These are phyloP conservation scores for Petrocephalus microphthalmus DNA, from an alignment of 2,113 vertebrate genomes.

Conservation along the genomic window DNA sequence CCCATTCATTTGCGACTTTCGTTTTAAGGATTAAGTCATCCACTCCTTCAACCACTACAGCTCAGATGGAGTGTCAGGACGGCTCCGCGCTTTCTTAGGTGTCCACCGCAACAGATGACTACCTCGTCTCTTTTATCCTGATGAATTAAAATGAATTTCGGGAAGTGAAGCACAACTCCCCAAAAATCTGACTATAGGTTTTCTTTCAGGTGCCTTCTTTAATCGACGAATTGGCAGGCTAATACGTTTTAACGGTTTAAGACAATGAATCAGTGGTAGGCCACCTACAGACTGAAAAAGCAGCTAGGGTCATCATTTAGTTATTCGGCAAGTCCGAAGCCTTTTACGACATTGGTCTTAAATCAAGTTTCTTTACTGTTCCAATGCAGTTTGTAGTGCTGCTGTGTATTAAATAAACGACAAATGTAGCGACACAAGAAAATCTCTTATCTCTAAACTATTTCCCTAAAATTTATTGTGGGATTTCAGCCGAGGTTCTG, in stretches of 20 bases:
- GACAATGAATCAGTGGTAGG: not conserved
- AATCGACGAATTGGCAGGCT: conserved; percentile 20
- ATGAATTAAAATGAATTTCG: not conserved
- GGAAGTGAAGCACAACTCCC: not conserved
- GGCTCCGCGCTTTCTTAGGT: not conserved
- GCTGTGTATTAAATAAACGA: not conserved
- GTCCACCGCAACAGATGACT: conserved; percentile 19
- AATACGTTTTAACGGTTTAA: not conserved
- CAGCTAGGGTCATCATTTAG: not conserved
- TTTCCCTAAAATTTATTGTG: not conserved
- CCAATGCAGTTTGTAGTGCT: not conserved
- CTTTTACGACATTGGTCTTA: not conserved
- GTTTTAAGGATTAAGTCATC: not conserved
- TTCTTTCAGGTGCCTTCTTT: not conserved
- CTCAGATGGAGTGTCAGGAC: not conserved
- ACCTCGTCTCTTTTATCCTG: not conserved
- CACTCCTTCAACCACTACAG: not conserved
- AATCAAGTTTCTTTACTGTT: not conserved
- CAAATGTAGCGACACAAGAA: not conserved
- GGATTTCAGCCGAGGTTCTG: not conserved
- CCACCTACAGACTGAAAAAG: not conserved
- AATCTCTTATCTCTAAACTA: not conserved
- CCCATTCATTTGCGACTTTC: conserved; percentile 12
- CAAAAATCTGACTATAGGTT: conserved; percentile 13
- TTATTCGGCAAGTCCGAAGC: not conserved